phyloP scores from a whole-genome alignment of 1,140 invertebrate species.

The Apolygus lucorum region DNA sequence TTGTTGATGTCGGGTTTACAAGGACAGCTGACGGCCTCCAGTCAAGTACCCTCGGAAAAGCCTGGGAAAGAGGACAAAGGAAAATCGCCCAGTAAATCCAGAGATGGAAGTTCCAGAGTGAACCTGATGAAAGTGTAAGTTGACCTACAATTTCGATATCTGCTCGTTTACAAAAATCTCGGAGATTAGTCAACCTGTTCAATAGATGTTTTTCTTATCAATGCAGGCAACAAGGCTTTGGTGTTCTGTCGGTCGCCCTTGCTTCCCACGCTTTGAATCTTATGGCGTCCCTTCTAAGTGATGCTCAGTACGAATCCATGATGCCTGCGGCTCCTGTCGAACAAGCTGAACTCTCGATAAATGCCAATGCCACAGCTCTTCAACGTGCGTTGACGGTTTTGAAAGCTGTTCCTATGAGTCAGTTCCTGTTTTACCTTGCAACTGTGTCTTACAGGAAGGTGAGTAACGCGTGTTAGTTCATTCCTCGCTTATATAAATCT shows the following conservation, averaged over 20 bases:
- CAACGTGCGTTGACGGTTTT: conserved; percentile 58
- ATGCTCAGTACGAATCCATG: conserved; percentile 50
- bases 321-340: conserved; percentile 38
- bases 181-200: not conserved
- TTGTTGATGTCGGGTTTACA: conserved; percentile 77
- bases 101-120: conserved; percentile 47
- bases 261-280: conserved; percentile 62
- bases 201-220: no score
- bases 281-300: conserved; percentile 54
- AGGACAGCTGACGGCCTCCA: conserved; percentile 50
- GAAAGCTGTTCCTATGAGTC: conserved; percentile 53
- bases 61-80: conserved; percentile 51
- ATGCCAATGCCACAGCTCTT: conserved; percentile 52
- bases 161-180: no score
- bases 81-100: conserved; percentile 54
- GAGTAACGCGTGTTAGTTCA: no score
- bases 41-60: conserved; percentile 45
- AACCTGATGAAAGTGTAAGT: conserved; percentile 63
- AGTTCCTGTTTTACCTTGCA: conserved; percentile 76
- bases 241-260: conserved; percentile 69
- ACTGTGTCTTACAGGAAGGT: conserved; percentile 82
- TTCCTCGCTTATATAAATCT: no score
- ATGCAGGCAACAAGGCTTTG: conserved; percentile 63
- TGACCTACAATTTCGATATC: no score
- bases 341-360: conserved; percentile 49